Evolutionary conservation across 2,888 invertebrate genomes (phyloP).

Genomic region (Chymomyza caudatula): DNA sequence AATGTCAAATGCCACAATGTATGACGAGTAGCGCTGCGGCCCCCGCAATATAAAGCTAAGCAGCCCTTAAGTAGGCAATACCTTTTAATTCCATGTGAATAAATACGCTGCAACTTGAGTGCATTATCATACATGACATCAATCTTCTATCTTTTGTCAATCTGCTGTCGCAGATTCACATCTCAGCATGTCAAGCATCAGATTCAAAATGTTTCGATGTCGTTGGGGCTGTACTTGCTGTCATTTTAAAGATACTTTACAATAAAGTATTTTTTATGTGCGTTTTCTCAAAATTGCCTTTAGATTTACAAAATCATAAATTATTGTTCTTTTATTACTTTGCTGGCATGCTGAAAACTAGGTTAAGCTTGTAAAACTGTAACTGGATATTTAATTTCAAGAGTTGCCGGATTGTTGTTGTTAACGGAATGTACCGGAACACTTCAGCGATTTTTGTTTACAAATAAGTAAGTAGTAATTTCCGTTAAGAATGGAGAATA

Average conservation of each 20-base stretch:
- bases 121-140: constrained; percentile 11
- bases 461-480: no score
- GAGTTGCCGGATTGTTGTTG: no score
- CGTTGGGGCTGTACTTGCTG: no score
- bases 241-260: no score
- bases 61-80: constrained; percentile 17
- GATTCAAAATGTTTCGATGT: neutral
- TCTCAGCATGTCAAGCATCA: neutral
- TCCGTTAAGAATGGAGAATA: no score
- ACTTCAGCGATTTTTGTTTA: no score
- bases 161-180: constrained; percentile 3
- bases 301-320: neutral
- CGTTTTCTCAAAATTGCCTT: neutral
- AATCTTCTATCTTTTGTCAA: constrained; percentile 25
- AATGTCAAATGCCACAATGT: neutral
- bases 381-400: no score
- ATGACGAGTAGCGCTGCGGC: neutral
- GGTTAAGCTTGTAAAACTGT: no score
- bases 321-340: no score
- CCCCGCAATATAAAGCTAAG: constrained; percentile 19
- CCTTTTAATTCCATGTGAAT: neutral
- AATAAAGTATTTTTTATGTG: no score
- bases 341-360: no score
- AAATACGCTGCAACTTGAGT: neutral
- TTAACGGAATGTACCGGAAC: no score